Base-by-base conservation (phyloP, 2,113 vertebrate genomes). In the Spizaetus ornatus region DNA sequence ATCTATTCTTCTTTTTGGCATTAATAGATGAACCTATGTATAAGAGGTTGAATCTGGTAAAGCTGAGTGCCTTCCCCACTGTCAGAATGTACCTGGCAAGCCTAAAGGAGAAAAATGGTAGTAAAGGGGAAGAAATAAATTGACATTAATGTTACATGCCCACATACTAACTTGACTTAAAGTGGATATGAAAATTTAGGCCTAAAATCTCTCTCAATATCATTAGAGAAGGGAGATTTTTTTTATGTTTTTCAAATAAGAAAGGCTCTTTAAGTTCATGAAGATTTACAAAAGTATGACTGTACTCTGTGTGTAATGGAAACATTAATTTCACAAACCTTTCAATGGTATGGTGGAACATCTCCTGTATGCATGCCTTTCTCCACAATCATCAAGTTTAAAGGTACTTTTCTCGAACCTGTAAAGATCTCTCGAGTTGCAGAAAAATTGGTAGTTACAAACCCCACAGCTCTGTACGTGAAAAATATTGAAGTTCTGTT, bases 401-500 rank as follows among this genome's bases (percentile, higher is more conserved):
- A 93, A 80, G 58, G 26, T 43, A 10, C 91, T 90, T 93, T 80
- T 85, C 61, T 85, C 50, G 31, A 95, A 95, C 29, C n/a, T 69
- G 29, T 65, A 67, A 84, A 73, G 84, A 78, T 74, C 67, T 76
- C 79, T 19, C 73, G 31, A 83, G 48, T 73, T 26, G 9, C 20
- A 86, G 86, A 82, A 93, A 96, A 95, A 73, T 56, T 93, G 32
- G 50, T 53, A 81, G 70, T 67, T 97, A 88, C 15, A 29, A 93
- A 95, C 20, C 79, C 67, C 53, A 45, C 40, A 92, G n/a, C 53
- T 95, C 69, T 70, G 36, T 87, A 83, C 31, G 6, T 76, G 76
- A 95, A 98, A 98, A 98, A 97, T 97, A 95, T 95, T 98, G 98
- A 98, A 97, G 98, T 98, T 98, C 97, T 98, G 97, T 99, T 98